These are phyloP conservation scores for Eonycteris spelaea DNA, from an alignment of 2,113 vertebrate genomes.

Conservation along the genomic window DNA sequence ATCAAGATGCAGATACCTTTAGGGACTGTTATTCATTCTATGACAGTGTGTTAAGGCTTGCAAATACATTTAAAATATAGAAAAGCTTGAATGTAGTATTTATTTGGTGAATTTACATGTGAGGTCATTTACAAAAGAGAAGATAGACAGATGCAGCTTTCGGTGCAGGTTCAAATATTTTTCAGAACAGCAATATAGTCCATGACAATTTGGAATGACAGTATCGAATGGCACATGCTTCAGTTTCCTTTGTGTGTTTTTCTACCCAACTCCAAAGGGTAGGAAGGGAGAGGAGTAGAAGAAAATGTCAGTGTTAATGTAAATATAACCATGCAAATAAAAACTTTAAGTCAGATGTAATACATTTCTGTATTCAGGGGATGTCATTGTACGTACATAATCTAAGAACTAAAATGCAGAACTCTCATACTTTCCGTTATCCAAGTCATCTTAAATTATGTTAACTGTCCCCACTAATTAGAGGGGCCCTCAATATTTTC, in stretches of 20 bases:
- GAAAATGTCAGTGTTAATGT: slow-evolving; percentile 67
- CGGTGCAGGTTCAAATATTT: slow-evolving; percentile 86
- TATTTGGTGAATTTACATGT: slow-evolving; percentile 88
- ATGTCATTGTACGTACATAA: background rate
- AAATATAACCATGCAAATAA: slow-evolving; percentile 84
- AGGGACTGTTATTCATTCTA: background rate
- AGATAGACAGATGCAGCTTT: slow-evolving; percentile 84
- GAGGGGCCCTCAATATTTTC: background rate
- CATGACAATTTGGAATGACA: slow-evolving; percentile 82
- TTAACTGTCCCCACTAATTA: background rate
- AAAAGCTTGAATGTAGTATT: slow-evolving; percentile 82
- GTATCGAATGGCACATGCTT: slow-evolving; percentile 83
- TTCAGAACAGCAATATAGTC: slow-evolving; percentile 82
- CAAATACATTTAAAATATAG: slow-evolving; percentile 64
- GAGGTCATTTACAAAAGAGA: slow-evolving; percentile 86
- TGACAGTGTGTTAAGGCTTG: background rate
- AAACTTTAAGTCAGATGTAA: slow-evolving; percentile 70
- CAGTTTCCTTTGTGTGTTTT: slow-evolving; percentile 68
- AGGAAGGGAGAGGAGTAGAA: slow-evolving; percentile 64
- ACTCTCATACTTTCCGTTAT: background rate
- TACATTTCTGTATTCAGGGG: slow-evolving; percentile 50
- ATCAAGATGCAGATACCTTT: background rate
- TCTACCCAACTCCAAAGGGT: slow-evolving; percentile 18
- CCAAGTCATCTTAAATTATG: background rate
- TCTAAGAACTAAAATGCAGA: slow-evolving; percentile 46